These are phyloP conservation scores for Brachionus paranguensis DNA, from an alignment of 1,140 invertebrate species.

Conservation along the genomic window DNA sequence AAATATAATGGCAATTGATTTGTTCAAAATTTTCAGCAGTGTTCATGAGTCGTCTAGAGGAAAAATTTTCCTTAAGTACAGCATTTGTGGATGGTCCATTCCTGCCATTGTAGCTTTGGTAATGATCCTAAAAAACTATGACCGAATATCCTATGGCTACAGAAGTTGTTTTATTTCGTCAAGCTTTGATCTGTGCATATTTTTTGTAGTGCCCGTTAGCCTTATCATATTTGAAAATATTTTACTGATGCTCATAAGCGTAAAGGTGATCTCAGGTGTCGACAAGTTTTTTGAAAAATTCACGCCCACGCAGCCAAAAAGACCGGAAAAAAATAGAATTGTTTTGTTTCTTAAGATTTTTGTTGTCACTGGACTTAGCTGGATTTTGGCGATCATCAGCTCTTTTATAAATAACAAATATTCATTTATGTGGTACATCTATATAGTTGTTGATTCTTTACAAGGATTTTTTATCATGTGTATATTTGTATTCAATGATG, in stretches of 20 bases:
- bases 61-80: not conserved
- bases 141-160: not conserved
- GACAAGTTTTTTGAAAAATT: not conserved
- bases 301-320: not conserved
- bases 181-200: not conserved
- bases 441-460: not conserved
- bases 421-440: not conserved
- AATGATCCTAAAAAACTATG: not conserved
- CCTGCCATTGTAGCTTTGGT: not conserved
- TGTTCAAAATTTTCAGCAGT: not conserved
- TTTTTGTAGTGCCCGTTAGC: not conserved
- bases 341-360: not conserved
- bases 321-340: not conserved
- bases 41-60: not conserved
- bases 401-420: not conserved
- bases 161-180: not conserved
- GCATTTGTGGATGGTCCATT: not conserved
- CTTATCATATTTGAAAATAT: not conserved
- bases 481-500: not conserved
- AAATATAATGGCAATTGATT: conserved; percentile 3
- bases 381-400: not conserved
- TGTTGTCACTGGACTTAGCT: not conserved
- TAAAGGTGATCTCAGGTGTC: not conserved
- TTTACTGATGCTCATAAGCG: not conserved
- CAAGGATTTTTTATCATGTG: not conserved